phyloP scores from a whole-genome alignment of 2,888 invertebrate species.

The Pherbina coryleti region DNA sequence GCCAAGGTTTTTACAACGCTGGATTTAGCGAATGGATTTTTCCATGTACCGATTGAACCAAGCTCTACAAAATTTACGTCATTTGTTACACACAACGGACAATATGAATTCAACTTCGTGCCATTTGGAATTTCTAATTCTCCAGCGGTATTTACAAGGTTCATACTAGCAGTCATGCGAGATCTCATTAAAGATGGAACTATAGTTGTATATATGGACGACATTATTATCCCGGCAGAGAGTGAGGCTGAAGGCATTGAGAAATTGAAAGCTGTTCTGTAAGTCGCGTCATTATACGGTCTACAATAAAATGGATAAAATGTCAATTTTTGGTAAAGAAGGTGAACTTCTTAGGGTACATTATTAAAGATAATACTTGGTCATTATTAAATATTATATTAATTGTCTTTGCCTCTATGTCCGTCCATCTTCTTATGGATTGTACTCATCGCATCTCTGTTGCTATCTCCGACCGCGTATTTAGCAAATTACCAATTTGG shows the following conservation, averaged over 20 bases:
- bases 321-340: conserved; percentile 45
- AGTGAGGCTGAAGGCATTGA: conserved; percentile 41
- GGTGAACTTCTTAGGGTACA: conserved; percentile 43
- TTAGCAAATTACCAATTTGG: no score
- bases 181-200: conserved; percentile 42
- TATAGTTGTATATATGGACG: conserved; percentile 45
- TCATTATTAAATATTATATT: no score
- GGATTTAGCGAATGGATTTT: conserved; percentile 40
- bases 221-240: conserved; percentile 45
- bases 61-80: conserved; percentile 41
- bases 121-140: conserved; percentile 46
- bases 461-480: no score
- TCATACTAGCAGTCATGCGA: conserved; percentile 41
- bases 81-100: conserved; percentile 43
- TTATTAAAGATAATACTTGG: conserved; percentile 42
- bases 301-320: conserved; percentile 46
- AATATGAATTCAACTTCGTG: conserved; percentile 45
- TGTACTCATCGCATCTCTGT: no score
- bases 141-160: conserved; percentile 44
- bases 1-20: conserved; percentile 41
- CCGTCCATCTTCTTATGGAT: no score
- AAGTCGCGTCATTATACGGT: conserved; percentile 34
- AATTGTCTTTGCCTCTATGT: no score
- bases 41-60: conserved; percentile 44
- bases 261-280: conserved; percentile 37